Evolutionary conservation across 2,888 invertebrate species (phyloP).

Genomic region (Griposia aprilina): DNA sequence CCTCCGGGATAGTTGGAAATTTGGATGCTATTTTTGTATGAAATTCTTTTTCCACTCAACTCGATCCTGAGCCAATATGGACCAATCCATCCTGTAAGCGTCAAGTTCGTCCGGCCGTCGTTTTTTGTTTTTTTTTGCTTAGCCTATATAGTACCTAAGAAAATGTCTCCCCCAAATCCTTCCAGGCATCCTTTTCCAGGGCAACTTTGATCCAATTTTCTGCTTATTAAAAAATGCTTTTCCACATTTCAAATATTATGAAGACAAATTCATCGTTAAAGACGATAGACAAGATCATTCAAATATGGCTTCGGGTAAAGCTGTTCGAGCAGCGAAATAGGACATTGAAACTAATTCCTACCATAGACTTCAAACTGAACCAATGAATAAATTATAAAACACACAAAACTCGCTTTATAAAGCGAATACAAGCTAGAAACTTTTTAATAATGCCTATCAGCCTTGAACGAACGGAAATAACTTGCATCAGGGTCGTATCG

Average conservation of each 20-base stretch:
- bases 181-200: background rate
- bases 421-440: conserved; percentile 60
- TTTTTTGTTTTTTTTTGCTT: background rate
- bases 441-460: conserved; percentile 78
- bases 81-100: too few species aligned
- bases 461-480: conserved; percentile 87
- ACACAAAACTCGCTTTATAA: conserved; percentile 46
- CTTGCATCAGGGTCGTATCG: conserved; percentile 86
- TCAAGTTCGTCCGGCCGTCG: too few species aligned
- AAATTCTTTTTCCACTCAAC: too few species aligned
- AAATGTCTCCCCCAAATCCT: background rate
- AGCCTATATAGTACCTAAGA: too few species aligned
- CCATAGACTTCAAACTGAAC: background rate
- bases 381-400: conserved; percentile 29
- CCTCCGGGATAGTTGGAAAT: too few species aligned
- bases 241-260: background rate
- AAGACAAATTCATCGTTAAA: background rate
- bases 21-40: too few species aligned
- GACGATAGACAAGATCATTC: background rate
- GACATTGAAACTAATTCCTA: background rate
- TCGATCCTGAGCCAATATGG: too few species aligned
- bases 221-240: background rate
- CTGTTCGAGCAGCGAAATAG: background rate
- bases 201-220: background rate
- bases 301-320: background rate